Conservation (phyloP, 2,888 invertebrate species). For the Limenitis camilla region DNA sequence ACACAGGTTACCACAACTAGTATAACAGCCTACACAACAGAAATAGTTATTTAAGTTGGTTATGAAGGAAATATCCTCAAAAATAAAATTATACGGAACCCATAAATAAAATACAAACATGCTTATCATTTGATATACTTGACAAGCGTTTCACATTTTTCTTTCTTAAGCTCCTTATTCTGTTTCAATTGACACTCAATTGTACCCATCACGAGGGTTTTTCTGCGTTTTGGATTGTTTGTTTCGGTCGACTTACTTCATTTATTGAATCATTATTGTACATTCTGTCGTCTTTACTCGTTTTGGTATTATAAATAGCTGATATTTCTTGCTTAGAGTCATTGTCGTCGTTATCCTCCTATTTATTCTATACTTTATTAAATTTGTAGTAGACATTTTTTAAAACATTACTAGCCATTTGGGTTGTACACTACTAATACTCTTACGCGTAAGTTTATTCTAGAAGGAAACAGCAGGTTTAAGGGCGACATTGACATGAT, state of each 20-base stretch:
- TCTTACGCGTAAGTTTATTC: no score
- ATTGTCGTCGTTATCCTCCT: not conserved
- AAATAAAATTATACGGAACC: not conserved
- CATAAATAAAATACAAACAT: not conserved
- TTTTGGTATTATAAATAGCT: not conserved
- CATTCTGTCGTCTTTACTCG: not conserved
- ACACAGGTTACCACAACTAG: not conserved
- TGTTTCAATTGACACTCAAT: slow-evolving; percentile 10
- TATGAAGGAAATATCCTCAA: not conserved
- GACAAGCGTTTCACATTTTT: slow-evolving; percentile 7
- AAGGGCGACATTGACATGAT: no score
- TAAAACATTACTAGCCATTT: no score
- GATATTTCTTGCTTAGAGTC: not conserved
- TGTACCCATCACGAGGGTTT: slow-evolving; percentile 8
- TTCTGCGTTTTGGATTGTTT: slow-evolving; percentile 6
- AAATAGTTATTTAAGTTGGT: not conserved
- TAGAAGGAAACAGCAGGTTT: no score
- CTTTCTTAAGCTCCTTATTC: slow-evolving; percentile 5
- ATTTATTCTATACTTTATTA: no score
- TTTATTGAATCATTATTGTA: slow-evolving; percentile 6
- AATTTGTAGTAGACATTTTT: no score
- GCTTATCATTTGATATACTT: not conserved
- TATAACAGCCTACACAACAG: no score
- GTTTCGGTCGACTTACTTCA: slow-evolving; percentile 5
- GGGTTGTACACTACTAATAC: no score